Evolutionary conservation across 2,797 vertebrate genomes (phyloP).

Genomic region (Peromyscus melanophrys): DNA sequence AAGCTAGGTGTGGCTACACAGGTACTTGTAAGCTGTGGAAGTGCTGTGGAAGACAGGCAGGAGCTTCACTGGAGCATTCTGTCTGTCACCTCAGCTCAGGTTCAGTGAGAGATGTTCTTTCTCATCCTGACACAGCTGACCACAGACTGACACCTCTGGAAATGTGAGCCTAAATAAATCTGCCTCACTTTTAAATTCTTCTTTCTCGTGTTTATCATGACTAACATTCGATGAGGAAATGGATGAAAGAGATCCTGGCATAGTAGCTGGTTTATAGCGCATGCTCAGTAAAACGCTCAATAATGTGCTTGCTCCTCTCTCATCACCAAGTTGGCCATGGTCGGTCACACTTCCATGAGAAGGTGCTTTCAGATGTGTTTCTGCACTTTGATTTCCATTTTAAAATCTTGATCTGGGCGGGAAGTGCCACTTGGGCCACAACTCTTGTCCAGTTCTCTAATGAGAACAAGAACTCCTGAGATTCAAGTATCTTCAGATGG

Average conservation of each 20-base stretch:
- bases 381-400: not conserved
- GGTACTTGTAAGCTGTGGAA: not conserved
- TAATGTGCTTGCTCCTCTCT: not conserved
- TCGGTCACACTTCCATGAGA: not conserved
- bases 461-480: not conserved
- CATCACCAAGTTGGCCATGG: not conserved
- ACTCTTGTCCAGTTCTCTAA: not conserved
- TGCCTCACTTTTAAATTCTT: not conserved
- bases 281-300: not conserved
- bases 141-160: not conserved
- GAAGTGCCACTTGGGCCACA: not conserved
- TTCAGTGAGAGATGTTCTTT: not conserved
- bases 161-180: not conserved
- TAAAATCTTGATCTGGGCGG: accelerated
- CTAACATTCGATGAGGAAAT: not conserved
- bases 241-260: not conserved
- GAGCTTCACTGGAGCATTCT: not conserved
- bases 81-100: not conserved
- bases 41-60: not conserved
- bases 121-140: not conserved
- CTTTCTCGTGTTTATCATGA: not conserved
- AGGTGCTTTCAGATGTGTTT: not conserved
- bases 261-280: not conserved
- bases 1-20: not conserved
- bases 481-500: not conserved